A percentile compares a stretch with the other conserved stretches of the same genome.
Evolutionary conservation across 2,888 invertebrate species (phyloP).

Genomic region (Idaea dimidiata): DNA sequence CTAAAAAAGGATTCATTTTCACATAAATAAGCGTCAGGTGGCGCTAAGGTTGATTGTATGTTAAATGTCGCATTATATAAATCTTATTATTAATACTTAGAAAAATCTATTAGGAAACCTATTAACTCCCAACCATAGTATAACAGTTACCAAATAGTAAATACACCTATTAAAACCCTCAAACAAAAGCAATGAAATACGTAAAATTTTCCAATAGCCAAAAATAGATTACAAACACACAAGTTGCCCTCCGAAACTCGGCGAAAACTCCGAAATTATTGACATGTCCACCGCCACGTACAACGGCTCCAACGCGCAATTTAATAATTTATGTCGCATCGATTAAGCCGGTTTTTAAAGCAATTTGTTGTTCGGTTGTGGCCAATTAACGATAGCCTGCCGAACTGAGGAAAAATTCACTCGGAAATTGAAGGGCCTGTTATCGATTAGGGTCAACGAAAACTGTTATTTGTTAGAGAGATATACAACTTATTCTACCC

Average conservation of each 20-base stretch:
- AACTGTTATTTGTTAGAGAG: constrained; percentile 36
- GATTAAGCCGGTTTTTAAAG: constrained; percentile 46
- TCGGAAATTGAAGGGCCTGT: constrained; percentile 29
- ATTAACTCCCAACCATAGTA: too few species aligned
- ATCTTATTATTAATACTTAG: too few species aligned
- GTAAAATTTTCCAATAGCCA: constrained; percentile 4
- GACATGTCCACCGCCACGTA: constrained; percentile 59
- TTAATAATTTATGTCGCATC: constrained; percentile 56
- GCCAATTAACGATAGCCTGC: constrained; percentile 37
- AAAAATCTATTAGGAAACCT: too few species aligned
- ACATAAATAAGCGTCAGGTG: too few species aligned
- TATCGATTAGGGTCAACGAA: constrained; percentile 26
- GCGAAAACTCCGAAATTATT: constrained; percentile 32
- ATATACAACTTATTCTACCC: constrained; percentile 64
- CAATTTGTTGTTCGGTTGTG: constrained; percentile 35
- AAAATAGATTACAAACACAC: constrained; percentile 13
- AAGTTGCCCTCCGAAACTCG: constrained; percentile 29
- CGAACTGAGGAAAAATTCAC: constrained; percentile 30
- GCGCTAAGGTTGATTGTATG: too few species aligned
- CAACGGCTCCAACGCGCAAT: constrained; percentile 55
- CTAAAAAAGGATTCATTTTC: too few species aligned
- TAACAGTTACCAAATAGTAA: too few species aligned
- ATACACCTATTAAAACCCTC: too few species aligned
- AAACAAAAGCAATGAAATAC: too few species aligned
- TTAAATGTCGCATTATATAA: too few species aligned